A percentile compares a stretch with the other conserved stretches of the same genome.
These are phyloP conservation scores for Nymphalis urticae DNA, from an alignment of 2,888 invertebrate genomes.

Conservation along the genomic window DNA sequence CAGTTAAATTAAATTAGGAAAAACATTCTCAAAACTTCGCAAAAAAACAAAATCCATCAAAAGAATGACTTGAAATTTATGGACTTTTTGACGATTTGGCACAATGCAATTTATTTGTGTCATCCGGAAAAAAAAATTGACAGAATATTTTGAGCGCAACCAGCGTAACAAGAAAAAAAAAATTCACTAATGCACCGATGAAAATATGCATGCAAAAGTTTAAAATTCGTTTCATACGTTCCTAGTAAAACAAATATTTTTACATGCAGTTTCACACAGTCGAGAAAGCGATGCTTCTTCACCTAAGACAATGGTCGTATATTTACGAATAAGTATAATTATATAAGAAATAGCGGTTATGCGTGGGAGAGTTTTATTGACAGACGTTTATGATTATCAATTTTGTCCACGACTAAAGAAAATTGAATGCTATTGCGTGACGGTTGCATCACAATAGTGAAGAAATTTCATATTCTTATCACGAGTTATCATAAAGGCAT, in stretches of 20 bases:
- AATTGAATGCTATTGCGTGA: slow-evolving; percentile 48
- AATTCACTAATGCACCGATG: neutral
- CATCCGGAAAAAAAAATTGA: too few relatives aligned
- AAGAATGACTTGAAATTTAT: neutral
- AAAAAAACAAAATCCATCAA: slow-evolving; percentile 4
- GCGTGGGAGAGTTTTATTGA: slow-evolving; percentile 35
- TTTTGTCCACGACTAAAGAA: slow-evolving; percentile 33
- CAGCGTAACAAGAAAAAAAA: neutral
- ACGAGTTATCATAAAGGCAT: neutral
- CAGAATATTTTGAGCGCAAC: too few relatives aligned
- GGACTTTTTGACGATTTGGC: neutral
- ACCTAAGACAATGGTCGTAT: slow-evolving; percentile 28
- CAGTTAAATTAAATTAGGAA: too few relatives aligned
- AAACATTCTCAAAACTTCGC: neutral
- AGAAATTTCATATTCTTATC: slow-evolving; percentile 36
- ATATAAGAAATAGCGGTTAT: slow-evolving; percentile 29
- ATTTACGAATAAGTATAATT: slow-evolving; percentile 25
- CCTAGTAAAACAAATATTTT: slow-evolving; percentile 1
- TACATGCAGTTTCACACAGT: slow-evolving; percentile 7
- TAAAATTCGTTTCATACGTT: too few relatives aligned
- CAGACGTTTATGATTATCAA: slow-evolving; percentile 38
- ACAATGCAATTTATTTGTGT: too few relatives aligned
- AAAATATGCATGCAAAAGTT: too few relatives aligned
- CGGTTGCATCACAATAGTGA: slow-evolving; percentile 47
- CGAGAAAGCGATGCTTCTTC: slow-evolving; percentile 33